Base-by-base conservation (phyloP, 1,140 invertebrate species). In the Trachymyrmex cornetzi region DNA sequence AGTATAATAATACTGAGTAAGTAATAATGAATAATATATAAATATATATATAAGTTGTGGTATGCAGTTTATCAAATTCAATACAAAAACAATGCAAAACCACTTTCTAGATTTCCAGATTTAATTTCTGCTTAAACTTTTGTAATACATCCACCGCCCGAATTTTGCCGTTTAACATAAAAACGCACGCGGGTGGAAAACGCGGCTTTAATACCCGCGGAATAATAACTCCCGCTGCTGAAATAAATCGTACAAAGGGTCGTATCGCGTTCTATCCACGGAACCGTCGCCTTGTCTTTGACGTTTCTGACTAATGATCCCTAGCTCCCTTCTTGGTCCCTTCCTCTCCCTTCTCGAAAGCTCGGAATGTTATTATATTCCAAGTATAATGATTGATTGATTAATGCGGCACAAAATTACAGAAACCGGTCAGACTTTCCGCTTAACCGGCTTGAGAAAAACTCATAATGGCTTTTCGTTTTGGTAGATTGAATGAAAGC, bases 381-480 rank as follows among this genome's bases (percentile, higher is more conserved):
- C 44, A 12, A 57, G 86, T 91, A 89, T 92, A 92, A 91, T 90
- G 92, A 93, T 93, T 89, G 87, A 92, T 92, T 89, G 88, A 89
- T 89, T 87, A 88, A 89, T 87, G 88, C 85, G 71, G 72, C 86
- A 63, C 53, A 85, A 92, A 92, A 88, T 91, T 91, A 81, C 63
- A 81, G 87, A 90, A 91, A 90, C 19, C 59, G 71, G 50, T 59
- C 57, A 24, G 85, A 57, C 12, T 55, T 61, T n/a, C 14, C 44
- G 85, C 77, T 90, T 90, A 88, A 75, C 5, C 48, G 34, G 5
- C 34, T 16, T 27, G 55, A 19, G 55, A 75, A 84, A 84, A 84
- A 84, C 67, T 82, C 30, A 66, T 74, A 84, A 84, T 64, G 24
- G 38, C 2, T 75, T 82, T 14, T 75, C 69, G 44, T 79, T 71